Evolutionary conservation across 2,113 vertebrate genomes (phyloP), one percentile per base, ranked within the genome.

Genomic region (Sardina pilchardus): DNA sequence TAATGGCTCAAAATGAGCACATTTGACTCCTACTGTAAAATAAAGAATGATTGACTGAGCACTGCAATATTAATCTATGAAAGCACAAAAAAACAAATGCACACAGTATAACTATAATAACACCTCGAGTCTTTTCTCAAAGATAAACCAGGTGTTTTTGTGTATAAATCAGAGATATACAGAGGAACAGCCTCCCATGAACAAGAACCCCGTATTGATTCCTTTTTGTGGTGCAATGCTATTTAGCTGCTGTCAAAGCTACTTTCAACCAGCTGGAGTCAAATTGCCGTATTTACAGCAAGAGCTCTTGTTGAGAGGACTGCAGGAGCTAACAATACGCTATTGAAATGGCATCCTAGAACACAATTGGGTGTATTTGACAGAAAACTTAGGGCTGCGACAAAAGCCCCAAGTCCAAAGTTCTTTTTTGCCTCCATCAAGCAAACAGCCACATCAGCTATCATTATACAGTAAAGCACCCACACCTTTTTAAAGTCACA

Each of bases 231-330:
- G 94, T 95, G 96, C 96, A 96, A 96, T 96, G 96, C 97, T 96
- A 96, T 97, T 96, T 96, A 96, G 96, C 95, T 94, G 94, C 97
- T 97, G 97, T 98, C 97, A 98, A 96, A 97, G 96, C 95, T 95
- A 96, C 96, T 97, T 96, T 98, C 96, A 95, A 97, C 97, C 97
- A 97, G 97, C 96, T 97, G 97, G 97, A 98, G 97, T 98, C 97
- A 99, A 98, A 99, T 97, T 97, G 97, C 97, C 96, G 96, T 97
- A 97, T 99, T 99, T 98, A 97, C 96, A 97, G 97, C 94, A 93
- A 97, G 95, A 96, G 96, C 95, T 92, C 95, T 96, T 95, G 95
- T 96, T 95, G 96, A 96, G 96, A 95, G 95, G 95, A 95, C 95
- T 94, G 92, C 95, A 95, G 96, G 94, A 94, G 94, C 94, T 95